A percentile compares a stretch with the other conserved stretches of the same genome.
Evolutionary conservation across 2,888 invertebrate genomes (phyloP).

Genomic region (Darwinula stevensoni): DNA sequence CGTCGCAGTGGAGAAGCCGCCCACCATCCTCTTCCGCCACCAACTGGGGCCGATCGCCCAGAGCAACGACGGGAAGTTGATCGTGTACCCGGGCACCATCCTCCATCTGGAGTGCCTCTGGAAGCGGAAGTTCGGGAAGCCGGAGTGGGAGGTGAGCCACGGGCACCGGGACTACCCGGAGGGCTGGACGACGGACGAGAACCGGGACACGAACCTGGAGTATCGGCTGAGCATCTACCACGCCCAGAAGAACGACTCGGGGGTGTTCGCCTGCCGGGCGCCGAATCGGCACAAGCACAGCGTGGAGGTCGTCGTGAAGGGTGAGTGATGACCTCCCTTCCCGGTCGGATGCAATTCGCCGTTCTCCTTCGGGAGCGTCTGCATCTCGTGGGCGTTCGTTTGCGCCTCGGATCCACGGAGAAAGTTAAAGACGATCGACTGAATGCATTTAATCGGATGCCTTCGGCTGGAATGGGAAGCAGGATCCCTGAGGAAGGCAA

Average conservation of each 20-base stretch:
- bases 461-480: no score
- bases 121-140: constrained; percentile 55
- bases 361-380: no score
- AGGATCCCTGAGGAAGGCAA: no score
- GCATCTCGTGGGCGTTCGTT: no score
- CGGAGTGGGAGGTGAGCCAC: constrained; percentile 35
- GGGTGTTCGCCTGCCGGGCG: constrained; percentile 50
- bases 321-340: no score
- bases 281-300: constrained; percentile 47
- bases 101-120: constrained; percentile 66
- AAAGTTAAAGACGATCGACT: no score
- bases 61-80: constrained; percentile 50
- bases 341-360: no score
- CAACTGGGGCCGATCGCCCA: constrained; percentile 56
- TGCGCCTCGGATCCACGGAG: no score
- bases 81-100: constrained; percentile 55
- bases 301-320: constrained; percentile 47
- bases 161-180: constrained; percentile 31
- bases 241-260: constrained; percentile 53
- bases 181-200: constrained; percentile 53
- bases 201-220: constrained; percentile 42
- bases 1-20: constrained; percentile 45
- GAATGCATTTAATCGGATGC: no score
- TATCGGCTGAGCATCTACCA: constrained; percentile 49
- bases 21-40: constrained; percentile 51